These are phyloP conservation scores for Venustoraphidia nigricollis DNA, from an alignment of 2,888 invertebrate genomes.

Conservation along the genomic window DNA sequence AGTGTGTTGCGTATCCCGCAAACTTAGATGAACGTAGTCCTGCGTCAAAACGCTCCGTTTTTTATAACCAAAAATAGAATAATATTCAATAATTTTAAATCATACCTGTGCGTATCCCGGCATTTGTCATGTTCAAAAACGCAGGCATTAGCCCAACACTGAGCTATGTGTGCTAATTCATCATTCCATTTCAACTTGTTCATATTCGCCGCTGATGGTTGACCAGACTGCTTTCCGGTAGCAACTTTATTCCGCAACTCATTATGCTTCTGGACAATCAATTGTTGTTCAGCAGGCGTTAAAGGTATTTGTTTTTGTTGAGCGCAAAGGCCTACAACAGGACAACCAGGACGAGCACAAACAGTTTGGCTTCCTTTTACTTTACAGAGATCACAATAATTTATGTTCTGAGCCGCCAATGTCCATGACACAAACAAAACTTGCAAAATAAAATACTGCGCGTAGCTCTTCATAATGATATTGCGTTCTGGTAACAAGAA, in stretches of 20 bases:
- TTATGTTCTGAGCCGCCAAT: too few species aligned
- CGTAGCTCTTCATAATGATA: too few species aligned
- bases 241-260: neutral
- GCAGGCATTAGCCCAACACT: constrained; percentile 6
- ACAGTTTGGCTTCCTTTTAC: neutral
- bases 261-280: neutral
- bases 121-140: neutral
- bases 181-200: neutral
- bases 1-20: too few species aligned
- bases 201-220: neutral
- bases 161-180: constrained; percentile 4
- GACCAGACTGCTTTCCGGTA: neutral
- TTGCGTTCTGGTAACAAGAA: too few species aligned
- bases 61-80: too few species aligned
- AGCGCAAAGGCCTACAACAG: neutral
- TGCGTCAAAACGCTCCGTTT: too few species aligned
- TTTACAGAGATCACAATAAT: constrained; percentile 1
- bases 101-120: neutral
- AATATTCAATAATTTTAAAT: too few species aligned
- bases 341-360: neutral
- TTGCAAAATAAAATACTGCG: too few species aligned
- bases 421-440: too few species aligned
- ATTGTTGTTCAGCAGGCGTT: neutral
- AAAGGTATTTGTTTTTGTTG: neutral
- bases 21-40: too few species aligned